A percentile compares a stretch with the other conserved stretches of the same genome.
phyloP scores from a whole-genome alignment of 2,888 invertebrate species.

The Cremastobaeus sp. region DNA sequence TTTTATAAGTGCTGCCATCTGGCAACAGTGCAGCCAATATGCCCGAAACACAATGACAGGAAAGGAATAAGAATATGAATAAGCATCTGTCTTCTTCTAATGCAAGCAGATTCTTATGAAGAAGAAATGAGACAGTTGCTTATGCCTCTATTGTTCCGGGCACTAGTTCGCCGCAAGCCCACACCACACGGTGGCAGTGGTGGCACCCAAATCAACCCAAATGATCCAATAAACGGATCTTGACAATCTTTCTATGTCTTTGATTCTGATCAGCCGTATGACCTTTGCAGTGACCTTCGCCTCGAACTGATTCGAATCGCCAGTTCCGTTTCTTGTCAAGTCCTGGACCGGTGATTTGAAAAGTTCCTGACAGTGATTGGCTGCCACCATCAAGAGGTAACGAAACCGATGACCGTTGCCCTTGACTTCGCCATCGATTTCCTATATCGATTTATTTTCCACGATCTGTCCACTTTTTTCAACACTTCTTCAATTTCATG shows the following conservation, averaged over 20 bases:
- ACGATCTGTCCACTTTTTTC: not conserved
- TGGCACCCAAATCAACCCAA: not conserved
- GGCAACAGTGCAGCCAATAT: no score
- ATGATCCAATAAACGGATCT: conserved; percentile 31
- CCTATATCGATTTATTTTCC: conserved; percentile 1
- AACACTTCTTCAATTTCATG: not conserved
- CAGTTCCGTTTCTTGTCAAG: conserved; percentile 1
- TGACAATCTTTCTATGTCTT: conserved; percentile 51
- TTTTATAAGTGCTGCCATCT: no score
- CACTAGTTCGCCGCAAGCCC: no score
- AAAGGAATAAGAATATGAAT: no score
- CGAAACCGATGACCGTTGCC: not conserved
- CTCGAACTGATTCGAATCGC: conserved; percentile 26
- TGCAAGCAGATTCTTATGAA: no score
- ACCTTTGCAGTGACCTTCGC: conserved; percentile 59
- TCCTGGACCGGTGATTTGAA: conserved; percentile 18
- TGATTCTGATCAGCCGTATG: conserved; percentile 36
- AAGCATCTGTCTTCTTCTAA: no score
- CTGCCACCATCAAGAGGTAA: conserved; percentile 26
- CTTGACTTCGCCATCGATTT: not conserved
- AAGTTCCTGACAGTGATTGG: not conserved
- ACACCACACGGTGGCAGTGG: not conserved
- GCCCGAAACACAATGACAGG: no score
- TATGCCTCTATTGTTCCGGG: no score
- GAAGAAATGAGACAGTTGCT: no score